Evolutionary conservation across 1,140 invertebrate genomes (phyloP).

Genomic region (Eriosoma lanigerum): DNA sequence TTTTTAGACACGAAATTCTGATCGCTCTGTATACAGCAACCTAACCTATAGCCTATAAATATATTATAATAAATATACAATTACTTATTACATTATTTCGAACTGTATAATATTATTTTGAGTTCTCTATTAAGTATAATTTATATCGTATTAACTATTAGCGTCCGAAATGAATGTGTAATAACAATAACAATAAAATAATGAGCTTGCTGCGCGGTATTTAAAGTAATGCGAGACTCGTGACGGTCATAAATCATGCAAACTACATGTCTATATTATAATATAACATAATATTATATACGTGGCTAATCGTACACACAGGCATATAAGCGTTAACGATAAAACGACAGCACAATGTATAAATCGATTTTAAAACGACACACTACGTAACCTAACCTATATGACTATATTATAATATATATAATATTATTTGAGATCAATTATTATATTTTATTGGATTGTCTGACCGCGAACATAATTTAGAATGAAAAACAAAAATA

Average conservation of each 20-base stretch:
- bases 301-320: background rate
- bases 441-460: too few relatives aligned
- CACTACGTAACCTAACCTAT: too few relatives aligned
- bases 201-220: background rate
- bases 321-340: background rate
- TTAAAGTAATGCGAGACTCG: conserved; percentile 3
- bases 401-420: too few relatives aligned
- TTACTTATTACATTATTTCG: background rate
- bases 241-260: conserved; percentile 9
- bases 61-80: background rate
- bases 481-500: too few relatives aligned
- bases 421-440: too few relatives aligned
- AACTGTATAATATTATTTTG: background rate
- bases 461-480: too few relatives aligned
- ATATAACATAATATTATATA: background rate
- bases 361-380: background rate
- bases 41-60: too few relatives aligned
- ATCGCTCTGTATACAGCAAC: too few relatives aligned
- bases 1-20: too few relatives aligned
- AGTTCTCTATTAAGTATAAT: background rate
- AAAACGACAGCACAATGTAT: background rate
- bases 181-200: background rate
- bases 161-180: background rate
- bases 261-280: background rate
- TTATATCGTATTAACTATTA: background rate